phyloP scores from a whole-genome alignment of 2,113 vertebrate genomes.

The Petromus typicus region DNA sequence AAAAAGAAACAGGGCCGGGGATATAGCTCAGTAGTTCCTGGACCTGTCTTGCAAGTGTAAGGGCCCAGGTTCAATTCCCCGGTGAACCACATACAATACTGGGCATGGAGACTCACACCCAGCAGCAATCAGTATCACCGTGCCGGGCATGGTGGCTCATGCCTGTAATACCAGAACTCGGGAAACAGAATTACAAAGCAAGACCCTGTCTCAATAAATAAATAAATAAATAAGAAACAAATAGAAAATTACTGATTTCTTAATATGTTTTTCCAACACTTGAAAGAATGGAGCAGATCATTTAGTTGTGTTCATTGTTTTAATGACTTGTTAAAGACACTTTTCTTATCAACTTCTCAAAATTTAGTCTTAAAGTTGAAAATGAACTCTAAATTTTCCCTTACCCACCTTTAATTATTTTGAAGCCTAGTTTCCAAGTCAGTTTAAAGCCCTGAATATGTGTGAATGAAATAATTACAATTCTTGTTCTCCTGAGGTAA shows the following conservation, averaged over 20 bases:
- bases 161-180: no score
- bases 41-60: no score
- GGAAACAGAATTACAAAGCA: no score
- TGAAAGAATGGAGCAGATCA: not conserved
- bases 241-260: not conserved
- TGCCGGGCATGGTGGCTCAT: no score
- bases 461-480: not conserved
- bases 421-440: not conserved
- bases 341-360: not conserved
- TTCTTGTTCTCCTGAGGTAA: not conserved
- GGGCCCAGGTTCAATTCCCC: no score
- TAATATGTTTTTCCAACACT: not conserved
- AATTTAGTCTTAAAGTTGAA: not conserved
- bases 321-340: not conserved
- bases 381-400: not conserved
- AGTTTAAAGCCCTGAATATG: not conserved
- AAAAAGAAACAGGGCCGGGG: no score
- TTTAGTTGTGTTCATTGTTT: constrained; percentile 14
- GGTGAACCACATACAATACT: no score
- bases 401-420: not conserved
- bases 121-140: no score
- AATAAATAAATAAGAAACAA: not conserved
- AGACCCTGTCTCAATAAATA: no score
- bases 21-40: no score
- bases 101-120: no score